Base-by-base conservation (phyloP, 2,888 invertebrate genomes). In the Platycheirus albimanus region DNA sequence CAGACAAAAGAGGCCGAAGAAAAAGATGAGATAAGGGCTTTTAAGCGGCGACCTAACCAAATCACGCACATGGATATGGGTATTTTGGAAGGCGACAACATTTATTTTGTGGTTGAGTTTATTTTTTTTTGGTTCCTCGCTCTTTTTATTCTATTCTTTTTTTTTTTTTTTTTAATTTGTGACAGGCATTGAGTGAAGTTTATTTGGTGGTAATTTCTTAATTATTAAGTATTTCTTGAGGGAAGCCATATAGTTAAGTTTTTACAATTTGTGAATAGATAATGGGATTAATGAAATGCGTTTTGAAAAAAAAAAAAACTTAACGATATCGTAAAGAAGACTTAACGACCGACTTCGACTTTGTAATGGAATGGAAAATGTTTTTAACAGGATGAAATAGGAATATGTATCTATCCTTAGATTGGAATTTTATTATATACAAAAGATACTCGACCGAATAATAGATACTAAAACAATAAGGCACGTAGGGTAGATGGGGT, bases 201-300 rank as follows among this genome's bases (percentile, higher is more conserved):
- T 81, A 81, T 81, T 67, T 81, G 76, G 70, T 77, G 81, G 81
- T 81, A 71, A 81, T 77, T 81, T 81, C 81, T 81, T 81, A 81
- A 81, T 81, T 81, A 81, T 75, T 75, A 63, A 49, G 43, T 81
- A 43, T 51, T 49, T 28, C 41, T 41, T 19, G 8, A 11, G 28
- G 24, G 15, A 52, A 43, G 24, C 56, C 64, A 51, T 76, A 69
- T 41, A 28, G 19, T 63, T 36, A 49, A 79, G 67, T 75, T 58
- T 67, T 51, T 28, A 13, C 17, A 17, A 45, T 70, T 69, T 41
- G 17, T 15, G 17, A 5, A 5, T 45, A n/a, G n/a, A n/a, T n/a
- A n/a, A n/a, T n/a, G n/a, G n/a, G n/a, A n/a, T n/a, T n/a, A n/a
- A n/a, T n/a, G n/a, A n/a, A n/a, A n/a, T n/a, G n/a, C n/a, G n/a